Evolutionary conservation across 2,888 invertebrate species (phyloP).

Genomic region (Phanerotoma sp.): DNA sequence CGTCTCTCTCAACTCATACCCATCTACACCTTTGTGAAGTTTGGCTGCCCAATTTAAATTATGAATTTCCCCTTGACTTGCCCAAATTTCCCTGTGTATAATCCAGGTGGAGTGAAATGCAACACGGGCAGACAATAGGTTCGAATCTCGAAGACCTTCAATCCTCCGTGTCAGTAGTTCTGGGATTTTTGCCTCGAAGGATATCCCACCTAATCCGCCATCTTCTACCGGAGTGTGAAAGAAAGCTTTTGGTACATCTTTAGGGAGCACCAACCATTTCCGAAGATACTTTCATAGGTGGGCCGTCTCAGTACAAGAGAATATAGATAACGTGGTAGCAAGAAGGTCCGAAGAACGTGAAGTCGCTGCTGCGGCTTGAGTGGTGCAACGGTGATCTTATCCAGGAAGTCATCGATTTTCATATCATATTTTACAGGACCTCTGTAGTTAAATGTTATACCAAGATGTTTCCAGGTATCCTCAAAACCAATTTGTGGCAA

Average conservation of each 20-base stretch:
- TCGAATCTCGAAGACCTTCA: too few species aligned
- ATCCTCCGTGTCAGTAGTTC: too few species aligned
- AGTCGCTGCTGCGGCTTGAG: neutral
- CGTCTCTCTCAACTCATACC: slow-evolving; percentile 16
- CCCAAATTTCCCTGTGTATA: too few species aligned
- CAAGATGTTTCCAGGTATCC: neutral
- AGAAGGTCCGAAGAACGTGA: neutral
- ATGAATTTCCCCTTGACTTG: too few species aligned
- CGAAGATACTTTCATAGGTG: too few species aligned
- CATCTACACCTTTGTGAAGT: slow-evolving; percentile 14
- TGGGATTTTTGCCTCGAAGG: slow-evolving; percentile 10
- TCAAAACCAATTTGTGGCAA: neutral
- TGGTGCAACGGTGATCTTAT: neutral
- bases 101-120: too few species aligned
- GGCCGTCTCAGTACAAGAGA: neutral
- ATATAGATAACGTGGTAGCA: neutral
- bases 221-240: slow-evolving; percentile 14
- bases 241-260: slow-evolving; percentile 1
- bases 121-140: too few species aligned
- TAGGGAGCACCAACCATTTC: slow-evolving; percentile 1
- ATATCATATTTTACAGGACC: neutral
- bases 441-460: neutral
- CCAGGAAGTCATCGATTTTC: neutral
- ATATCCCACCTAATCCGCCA: slow-evolving; percentile 16
- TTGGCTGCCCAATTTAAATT: slow-evolving; percentile 8